Evolutionary conservation across 2,888 invertebrate genomes (phyloP), one percentile per base, ranked within the genome.

Genomic region (Aphodius granarius): DNA sequence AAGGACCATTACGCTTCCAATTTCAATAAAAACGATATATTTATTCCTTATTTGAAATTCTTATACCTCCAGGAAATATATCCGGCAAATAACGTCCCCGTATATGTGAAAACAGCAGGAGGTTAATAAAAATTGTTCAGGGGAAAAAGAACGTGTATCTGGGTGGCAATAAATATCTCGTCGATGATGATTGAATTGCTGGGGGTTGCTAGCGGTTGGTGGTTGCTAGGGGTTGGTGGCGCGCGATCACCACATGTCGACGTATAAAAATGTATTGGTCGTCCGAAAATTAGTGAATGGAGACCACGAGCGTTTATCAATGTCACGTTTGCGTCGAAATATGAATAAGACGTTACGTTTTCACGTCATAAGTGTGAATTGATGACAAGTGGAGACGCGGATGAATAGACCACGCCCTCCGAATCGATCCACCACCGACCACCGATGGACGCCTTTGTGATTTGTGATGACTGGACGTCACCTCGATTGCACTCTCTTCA

Each of bases 351-450:
- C 66, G 76, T 76, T 68, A 74, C 72, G 70, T 76, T 75, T 77
- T 76, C 77, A 75, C 72, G 79, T 79, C 78, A 78, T 78, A 78
- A 80, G 77, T 78, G 75, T 78, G 79, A 79, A 80, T 80, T 80
- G 80, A 80, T 79, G 79, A 80, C 80, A 80, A 78, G 78, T 81
- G 77, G 74, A 63, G 70, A 71, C 77, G 77, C 76, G 76, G 79
- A 80, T 80, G 75, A 77, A 75, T 77, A 78, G 80, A n/a, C 81
- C 81, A 81, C 81, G 78, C 81, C 81, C 80, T 76, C 43, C 77
- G 77, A 78, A 81, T 81, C 81, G 81, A 81, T 81, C 81, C 80
- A 79, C 76, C 75, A 78, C 75, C 71, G 22, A 16, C 73, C 74
- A 77, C 78, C 77, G 77, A 78, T 77, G 79, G 77, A 78, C 76